These are phyloP conservation scores for Oreochromis mossambicus DNA, from an alignment of 2,797 vertebrate genomes.

Conservation along the genomic window DNA sequence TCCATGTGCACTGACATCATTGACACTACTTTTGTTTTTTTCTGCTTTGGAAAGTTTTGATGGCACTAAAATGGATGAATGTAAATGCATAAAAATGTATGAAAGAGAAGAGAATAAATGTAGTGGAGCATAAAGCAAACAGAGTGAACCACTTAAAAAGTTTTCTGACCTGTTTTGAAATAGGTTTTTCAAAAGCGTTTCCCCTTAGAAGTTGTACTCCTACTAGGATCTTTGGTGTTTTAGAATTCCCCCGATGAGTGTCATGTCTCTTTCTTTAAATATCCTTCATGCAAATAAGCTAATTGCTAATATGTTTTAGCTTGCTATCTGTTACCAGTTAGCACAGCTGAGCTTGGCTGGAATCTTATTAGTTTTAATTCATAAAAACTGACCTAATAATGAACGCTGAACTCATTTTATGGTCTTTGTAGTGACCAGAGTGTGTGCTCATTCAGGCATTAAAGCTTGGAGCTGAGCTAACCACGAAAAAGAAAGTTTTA, in stretches of 20 bases:
- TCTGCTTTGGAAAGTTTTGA: background rate
- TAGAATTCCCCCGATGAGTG: background rate
- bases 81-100: background rate
- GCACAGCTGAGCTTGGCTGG: background rate
- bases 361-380: background rate
- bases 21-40: background rate
- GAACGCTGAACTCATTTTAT: background rate
- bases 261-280: background rate
- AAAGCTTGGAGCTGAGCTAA: background rate
- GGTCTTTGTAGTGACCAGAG: background rate
- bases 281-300: background rate
- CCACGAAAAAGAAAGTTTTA: background rate
- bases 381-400: background rate
- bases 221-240: background rate
- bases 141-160: background rate
- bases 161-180: background rate
- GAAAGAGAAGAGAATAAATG: background rate
- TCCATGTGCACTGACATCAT: background rate
- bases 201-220: background rate
- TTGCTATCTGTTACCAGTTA: background rate
- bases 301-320: background rate
- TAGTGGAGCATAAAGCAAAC: background rate
- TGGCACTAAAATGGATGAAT: background rate
- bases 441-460: background rate
- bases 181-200: accelerated